A percentile compares a stretch with the other conserved stretches of the same genome.
Evolutionary conservation across 2,797 vertebrate species (phyloP).

Genomic region (Notolabrus celidotus): DNA sequence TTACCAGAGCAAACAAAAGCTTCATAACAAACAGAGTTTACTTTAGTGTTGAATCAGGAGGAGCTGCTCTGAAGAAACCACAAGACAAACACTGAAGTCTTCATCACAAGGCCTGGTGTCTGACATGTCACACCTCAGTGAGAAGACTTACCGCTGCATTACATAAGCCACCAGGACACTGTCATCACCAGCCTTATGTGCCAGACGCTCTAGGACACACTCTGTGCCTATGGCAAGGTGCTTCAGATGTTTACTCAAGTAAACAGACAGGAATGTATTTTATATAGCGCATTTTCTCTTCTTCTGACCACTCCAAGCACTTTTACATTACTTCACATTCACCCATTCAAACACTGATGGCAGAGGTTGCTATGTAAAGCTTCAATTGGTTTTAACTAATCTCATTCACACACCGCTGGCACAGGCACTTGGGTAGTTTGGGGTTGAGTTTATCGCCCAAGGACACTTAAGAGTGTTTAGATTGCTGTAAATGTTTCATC

Average conservation of each 20-base stretch:
- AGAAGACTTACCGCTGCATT: constrained; percentile 52
- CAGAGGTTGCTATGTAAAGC: no score
- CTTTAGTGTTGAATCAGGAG: constrained; percentile 27
- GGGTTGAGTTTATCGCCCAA: no score
- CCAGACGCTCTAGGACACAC: constrained; percentile 17
- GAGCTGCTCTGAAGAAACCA: constrained; percentile 31
- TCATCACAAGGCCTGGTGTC: constrained; percentile 26
- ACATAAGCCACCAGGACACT: constrained; percentile 55
- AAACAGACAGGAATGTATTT: no score
- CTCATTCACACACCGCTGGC: no score
- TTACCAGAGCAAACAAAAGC: neutral
- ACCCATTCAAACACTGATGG: no score
- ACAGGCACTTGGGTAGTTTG: no score
- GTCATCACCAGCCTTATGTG: constrained; percentile 43
- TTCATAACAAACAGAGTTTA: constrained; percentile 39
- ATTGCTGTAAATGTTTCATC: no score
- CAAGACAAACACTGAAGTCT: constrained; percentile 36
- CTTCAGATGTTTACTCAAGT: constrained; percentile 49
- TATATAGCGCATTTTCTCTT: no score
- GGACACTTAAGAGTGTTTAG: no score
- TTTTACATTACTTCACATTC: no score
- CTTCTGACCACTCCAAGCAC: no score
- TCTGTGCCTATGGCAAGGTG: constrained; percentile 14
- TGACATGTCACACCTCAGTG: constrained; percentile 61
- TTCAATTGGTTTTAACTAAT: no score